Conservation (phyloP, 2,888 invertebrate genomes). For the Tinea pellionella region DNA sequence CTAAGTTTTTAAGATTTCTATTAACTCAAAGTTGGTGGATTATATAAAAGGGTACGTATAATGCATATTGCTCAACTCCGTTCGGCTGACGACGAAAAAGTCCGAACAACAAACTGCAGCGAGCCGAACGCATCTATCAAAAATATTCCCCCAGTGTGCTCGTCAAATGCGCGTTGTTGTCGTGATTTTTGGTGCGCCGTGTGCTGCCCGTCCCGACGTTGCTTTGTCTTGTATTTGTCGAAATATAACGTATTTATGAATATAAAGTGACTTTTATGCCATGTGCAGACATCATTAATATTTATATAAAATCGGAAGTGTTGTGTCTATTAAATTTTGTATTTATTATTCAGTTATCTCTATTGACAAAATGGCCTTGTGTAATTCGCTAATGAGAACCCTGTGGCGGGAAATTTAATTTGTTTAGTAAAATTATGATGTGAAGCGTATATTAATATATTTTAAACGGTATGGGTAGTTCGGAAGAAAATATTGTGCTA, state of each 20-base stretch:
- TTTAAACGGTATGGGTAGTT: slow-evolving; percentile 41
- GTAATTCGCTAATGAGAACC: slow-evolving; percentile 49
- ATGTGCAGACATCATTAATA: neutral
- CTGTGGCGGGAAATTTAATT: slow-evolving; percentile 62
- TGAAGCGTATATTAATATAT: neutral
- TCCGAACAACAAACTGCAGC: neutral
- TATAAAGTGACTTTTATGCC: neutral
- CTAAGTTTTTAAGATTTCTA: too few species aligned
- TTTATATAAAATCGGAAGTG: neutral
- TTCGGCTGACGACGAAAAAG: neutral
- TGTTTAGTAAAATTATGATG: slow-evolving; percentile 23
- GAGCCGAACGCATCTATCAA: neutral
- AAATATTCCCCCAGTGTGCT: neutral
- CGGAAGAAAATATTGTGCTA: slow-evolving; percentile 41
- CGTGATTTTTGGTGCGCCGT: neutral
- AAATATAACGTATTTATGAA: neutral
- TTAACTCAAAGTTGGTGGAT: too few species aligned
- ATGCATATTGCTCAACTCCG: too few species aligned
- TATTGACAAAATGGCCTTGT: slow-evolving; percentile 65
- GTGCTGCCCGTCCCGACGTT: neutral
- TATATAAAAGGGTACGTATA: too few species aligned
- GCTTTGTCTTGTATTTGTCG: neutral
- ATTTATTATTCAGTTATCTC: slow-evolving; percentile 40
- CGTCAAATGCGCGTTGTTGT: neutral
- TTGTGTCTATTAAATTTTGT: neutral